Percentiles rank a stretch among this genome's conserved stretches.
phyloP scores from a whole-genome alignment of 2,797 vertebrate species.

The Esox lucius region DNA sequence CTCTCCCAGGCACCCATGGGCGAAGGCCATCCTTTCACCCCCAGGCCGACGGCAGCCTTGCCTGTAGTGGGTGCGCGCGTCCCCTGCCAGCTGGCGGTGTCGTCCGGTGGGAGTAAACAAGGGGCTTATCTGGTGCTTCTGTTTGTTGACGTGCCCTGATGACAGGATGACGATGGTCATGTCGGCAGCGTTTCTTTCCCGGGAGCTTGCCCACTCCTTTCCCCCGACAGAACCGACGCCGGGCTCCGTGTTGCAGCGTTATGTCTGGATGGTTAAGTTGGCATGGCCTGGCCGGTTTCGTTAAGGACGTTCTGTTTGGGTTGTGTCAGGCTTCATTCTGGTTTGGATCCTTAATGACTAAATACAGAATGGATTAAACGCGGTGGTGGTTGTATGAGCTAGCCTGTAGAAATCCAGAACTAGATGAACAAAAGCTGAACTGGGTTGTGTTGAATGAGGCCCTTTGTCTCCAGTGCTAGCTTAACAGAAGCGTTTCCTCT shows the following conservation, averaged over 20 bases:
- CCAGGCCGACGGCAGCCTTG: not conserved
- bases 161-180: not conserved
- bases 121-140: not conserved
- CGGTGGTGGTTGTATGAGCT: not conserved
- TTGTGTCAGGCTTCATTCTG: not conserved
- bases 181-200: not conserved
- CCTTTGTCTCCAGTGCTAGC: not conserved
- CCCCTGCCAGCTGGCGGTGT: not conserved
- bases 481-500: not conserved
- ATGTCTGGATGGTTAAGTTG: not conserved
- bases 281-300: not conserved
- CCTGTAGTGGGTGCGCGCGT: not conserved
- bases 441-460: not conserved
- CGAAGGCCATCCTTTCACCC: not conserved
- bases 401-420: not conserved
- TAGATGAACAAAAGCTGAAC: not conserved
- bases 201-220: not conserved
- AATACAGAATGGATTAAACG: not conserved
- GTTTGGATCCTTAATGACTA: not conserved
- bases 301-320: not conserved
- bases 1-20: slow-evolving; percentile 14
- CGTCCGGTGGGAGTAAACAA: not conserved
- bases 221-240: not conserved
- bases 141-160: not conserved
- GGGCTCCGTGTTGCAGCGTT: not conserved